These are phyloP conservation scores for Pagrus major DNA, from an alignment of 2,113 vertebrate species.

Conservation along the genomic window DNA sequence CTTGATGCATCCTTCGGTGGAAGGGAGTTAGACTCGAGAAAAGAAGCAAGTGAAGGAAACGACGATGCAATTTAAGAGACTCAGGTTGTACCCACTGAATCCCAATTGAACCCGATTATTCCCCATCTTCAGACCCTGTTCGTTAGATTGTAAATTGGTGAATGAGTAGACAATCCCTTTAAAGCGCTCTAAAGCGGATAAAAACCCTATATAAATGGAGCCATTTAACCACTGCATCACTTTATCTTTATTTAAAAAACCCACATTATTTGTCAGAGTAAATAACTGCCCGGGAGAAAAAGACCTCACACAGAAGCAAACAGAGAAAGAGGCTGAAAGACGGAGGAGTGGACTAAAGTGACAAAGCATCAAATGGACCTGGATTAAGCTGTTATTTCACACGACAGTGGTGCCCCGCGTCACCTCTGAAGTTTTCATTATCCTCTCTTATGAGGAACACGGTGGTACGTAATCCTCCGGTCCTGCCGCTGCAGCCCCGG, in stretches of 20 bases:
- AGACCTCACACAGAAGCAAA: background rate
- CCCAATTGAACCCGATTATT: too few relatives aligned
- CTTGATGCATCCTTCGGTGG: too few relatives aligned
- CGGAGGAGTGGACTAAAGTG: slow-evolving; percentile 20
- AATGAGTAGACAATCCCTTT: too few relatives aligned
- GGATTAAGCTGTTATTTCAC: slow-evolving; percentile 76
- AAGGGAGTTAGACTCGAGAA: too few relatives aligned
- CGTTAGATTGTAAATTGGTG: too few relatives aligned
- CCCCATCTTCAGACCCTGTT: too few relatives aligned
- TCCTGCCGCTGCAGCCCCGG: slow-evolving; percentile 42
- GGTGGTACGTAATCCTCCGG: slow-evolving; percentile 68
- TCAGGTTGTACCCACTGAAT: too few relatives aligned
- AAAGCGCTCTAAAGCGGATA: too few relatives aligned
- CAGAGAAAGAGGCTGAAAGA: slow-evolving; percentile 26
- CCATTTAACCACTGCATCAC: background rate
- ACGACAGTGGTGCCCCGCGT: slow-evolving; percentile 61
- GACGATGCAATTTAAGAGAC: too few relatives aligned
- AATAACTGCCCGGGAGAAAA: slow-evolving; percentile 49
- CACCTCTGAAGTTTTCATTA: slow-evolving; percentile 69
- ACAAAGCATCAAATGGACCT: slow-evolving; percentile 57
- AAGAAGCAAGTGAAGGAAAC: too few relatives aligned
- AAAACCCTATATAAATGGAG: too few relatives aligned
- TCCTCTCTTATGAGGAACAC: slow-evolving; percentile 71
- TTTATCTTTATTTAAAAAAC: slow-evolving; percentile 31
- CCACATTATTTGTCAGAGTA: slow-evolving; percentile 41